Evolutionary conservation across 1,140 invertebrate genomes (phyloP).

Genomic region (Carcinoscorpius rotundicauda): DNA sequence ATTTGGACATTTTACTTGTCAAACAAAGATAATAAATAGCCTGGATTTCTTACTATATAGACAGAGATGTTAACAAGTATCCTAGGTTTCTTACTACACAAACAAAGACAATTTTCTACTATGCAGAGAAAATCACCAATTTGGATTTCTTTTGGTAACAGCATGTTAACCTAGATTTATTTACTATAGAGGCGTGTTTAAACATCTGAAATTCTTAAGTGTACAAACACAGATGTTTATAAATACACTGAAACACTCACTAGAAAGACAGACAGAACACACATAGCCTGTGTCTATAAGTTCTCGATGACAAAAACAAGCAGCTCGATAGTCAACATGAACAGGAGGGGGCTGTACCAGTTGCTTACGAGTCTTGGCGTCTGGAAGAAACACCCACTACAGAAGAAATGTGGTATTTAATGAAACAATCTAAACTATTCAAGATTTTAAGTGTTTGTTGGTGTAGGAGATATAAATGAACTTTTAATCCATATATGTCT

Average conservation of each 20-base stretch:
- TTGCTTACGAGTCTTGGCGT: slow-evolving; percentile 60
- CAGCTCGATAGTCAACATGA: slow-evolving; percentile 88
- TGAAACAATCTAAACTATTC: no score
- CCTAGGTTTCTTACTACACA: neutral
- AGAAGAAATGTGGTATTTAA: slow-evolving; percentile 26
- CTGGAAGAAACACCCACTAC: slow-evolving; percentile 87
- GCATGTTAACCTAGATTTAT: no score
- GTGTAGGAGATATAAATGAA: no score
- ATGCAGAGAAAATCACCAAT: slow-evolving; percentile 14
- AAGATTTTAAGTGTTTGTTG: no score
- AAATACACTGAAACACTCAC: slow-evolving; percentile 41
- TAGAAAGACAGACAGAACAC: slow-evolving; percentile 93
- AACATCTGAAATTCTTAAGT: slow-evolving; percentile 11
- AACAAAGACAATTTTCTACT: neutral
- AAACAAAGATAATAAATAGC: no score
- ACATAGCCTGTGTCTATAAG: slow-evolving; percentile 93
- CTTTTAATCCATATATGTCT: no score
- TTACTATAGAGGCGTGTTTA: slow-evolving; percentile 4
- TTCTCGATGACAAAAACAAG: slow-evolving; percentile 96
- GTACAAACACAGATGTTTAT: slow-evolving; percentile 1
- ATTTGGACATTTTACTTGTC: no score
- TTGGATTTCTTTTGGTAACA: no score
- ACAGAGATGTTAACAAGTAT: no score
- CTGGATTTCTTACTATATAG: no score
- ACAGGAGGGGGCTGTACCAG: slow-evolving; percentile 76